These are phyloP conservation scores for Ephydatia muelleri DNA, from an alignment of 37 sponge, comb jelly and placozoan genomes.

Conservation along the genomic window DNA sequence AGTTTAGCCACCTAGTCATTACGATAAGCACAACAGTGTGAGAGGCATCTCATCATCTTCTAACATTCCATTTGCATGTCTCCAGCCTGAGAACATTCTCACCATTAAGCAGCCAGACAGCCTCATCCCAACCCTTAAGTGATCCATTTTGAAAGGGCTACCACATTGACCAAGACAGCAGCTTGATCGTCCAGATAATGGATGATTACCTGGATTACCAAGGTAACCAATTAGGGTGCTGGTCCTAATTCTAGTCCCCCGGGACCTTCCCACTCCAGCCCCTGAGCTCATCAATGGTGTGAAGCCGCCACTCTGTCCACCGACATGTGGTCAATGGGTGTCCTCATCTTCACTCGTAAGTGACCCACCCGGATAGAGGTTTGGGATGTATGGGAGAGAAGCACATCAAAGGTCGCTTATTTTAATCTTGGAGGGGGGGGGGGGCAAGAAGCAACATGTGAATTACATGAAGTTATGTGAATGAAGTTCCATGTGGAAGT, in stretches of 20 bases:
- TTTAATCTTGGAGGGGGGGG: no score
- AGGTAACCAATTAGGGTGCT: constrained; percentile 3
- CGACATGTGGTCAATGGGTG: constrained; percentile 78
- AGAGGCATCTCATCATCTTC: background rate
- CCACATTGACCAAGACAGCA: background rate
- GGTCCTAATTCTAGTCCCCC: background rate
- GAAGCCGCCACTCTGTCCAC: constrained; percentile 60
- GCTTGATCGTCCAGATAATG: background rate
- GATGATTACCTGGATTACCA: constrained; percentile 28
- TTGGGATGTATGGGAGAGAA: background rate
- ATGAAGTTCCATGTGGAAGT: background rate
- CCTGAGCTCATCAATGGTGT: constrained; percentile 59
- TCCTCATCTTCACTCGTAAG: constrained; percentile 51
- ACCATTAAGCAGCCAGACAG: background rate
- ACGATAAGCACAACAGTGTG: background rate
- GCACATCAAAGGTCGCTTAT: no score
- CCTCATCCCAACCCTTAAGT: constrained; percentile 30
- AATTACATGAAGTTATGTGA: no score
- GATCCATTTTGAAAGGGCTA: constrained; percentile 48
- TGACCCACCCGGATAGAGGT: background rate
- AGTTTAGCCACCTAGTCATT: background rate
- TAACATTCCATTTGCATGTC: background rate
- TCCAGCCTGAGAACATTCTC: constrained; percentile 56
- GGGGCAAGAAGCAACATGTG: no score
- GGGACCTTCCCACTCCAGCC: constrained; percentile 30